Base-by-base conservation (phyloP, 2,888 invertebrate species). In the Yponomeuta plumbellus region DNA sequence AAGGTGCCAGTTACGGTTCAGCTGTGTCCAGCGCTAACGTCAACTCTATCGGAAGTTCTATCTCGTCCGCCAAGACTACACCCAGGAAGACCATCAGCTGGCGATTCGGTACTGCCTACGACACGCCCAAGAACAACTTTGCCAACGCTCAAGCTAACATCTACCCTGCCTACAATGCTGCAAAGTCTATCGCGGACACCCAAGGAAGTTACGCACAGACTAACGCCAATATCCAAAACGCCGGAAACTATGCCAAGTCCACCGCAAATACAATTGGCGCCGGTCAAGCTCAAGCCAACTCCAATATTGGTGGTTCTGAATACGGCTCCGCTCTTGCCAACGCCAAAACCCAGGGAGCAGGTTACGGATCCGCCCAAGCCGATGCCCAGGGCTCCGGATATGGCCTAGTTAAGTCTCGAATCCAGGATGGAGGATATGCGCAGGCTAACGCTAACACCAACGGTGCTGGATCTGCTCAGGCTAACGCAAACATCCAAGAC, bases 21-120 rank as follows among this genome's bases (percentile, higher is more conserved):
- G 82, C 86, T 2, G 79, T 79, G 10, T 83, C 87, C 6, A 80
- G 78, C 68, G 86, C 84, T 2, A 79, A 84, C 66, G 75, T 80
- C 20, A 76, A 80, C 65, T 79, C 79, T 11, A 68, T 73, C 52
- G 80, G 80, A n/a, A 75, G 71, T 23, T 80, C 78, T 39, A 69
- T 75, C 34, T 34, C 20, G 11, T 17, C 62, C 11, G 62, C 62
- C 34, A 63, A 63, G 63, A 21, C 44, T 11, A 68, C 73, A 66
- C 74, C 74, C 64, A 75, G 79, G 63, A 80, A 78, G 66, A 76
- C 78, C 65, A 81, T 84, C 74, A 79, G 79, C 68, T 89, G 89
- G 89, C 84, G 78, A 57, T 88, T 89, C 70, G 89, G 89, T 17
- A 84, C 86, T 26, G 70, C 76, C 1, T 89, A 88, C 70, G 80